Evolutionary conservation across 2,888 invertebrate species (phyloP).

Genomic region (Pollenia labialis): DNA sequence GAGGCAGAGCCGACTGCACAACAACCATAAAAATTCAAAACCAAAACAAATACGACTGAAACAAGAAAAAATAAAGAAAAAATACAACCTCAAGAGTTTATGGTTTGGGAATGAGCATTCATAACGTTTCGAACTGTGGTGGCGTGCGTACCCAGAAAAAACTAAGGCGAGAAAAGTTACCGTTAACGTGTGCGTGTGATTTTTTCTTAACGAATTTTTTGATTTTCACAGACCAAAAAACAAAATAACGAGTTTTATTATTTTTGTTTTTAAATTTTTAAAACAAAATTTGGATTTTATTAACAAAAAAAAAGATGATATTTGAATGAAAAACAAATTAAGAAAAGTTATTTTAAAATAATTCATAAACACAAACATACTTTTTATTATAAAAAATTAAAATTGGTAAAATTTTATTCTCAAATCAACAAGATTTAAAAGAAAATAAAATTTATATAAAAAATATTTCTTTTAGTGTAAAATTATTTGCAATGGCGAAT

Average conservation of each 20-base stretch:
- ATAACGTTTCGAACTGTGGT: conserved; percentile 79
- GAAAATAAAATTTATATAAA: background rate
- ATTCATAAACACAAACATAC: too few relatives aligned
- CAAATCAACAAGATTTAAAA: background rate
- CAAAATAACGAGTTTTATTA: conserved; percentile 59
- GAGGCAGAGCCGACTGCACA: conserved; percentile 2
- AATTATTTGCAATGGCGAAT: background rate
- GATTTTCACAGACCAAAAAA: conserved; percentile 14
- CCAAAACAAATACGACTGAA: conserved; percentile 60
- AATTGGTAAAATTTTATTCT: background rate
- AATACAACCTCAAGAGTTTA: conserved; percentile 73
- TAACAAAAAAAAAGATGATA: background rate
- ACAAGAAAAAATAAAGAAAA: conserved; percentile 43
- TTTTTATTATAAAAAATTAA: background rate
- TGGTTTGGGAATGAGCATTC: conserved; percentile 76
- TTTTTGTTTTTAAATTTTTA: conserved; percentile 8
- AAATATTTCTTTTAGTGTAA: conserved; percentile 35
- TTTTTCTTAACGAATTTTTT: conserved; percentile 51
- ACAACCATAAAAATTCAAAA: conserved; percentile 1
- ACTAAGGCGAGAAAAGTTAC: conserved; percentile 28
- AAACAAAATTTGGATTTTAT: background rate
- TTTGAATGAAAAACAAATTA: conserved; percentile 10
- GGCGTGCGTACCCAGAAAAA: conserved; percentile 76
- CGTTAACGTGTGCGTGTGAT: conserved; percentile 37
- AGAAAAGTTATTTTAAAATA: background rate